phyloP scores from a whole-genome alignment of 1,140 invertebrate species.

The Ooceraea biroi region DNA sequence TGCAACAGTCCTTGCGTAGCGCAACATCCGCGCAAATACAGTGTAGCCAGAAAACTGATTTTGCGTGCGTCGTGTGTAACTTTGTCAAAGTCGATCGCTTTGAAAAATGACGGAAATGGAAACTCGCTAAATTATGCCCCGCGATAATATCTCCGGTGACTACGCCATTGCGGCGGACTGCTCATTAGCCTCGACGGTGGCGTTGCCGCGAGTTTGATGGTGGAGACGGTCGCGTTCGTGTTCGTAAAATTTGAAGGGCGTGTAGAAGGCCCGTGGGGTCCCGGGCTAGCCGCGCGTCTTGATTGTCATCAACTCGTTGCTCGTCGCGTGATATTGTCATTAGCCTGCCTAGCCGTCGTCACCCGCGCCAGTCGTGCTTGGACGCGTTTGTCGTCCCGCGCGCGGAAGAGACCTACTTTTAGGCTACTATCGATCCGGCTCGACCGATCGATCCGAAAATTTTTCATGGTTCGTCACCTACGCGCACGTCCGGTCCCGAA shows the following conservation, averaged over 20 bases:
- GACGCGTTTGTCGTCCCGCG: slow-evolving; percentile 12
- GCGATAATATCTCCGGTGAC: slow-evolving; percentile 13
- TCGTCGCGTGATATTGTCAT: slow-evolving; percentile 83
- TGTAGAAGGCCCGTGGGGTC: slow-evolving; percentile 76
- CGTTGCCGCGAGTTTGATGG: slow-evolving; percentile 71
- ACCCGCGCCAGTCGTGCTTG: slow-evolving; percentile 53
- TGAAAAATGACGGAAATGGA: not conserved
- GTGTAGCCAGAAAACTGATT: not conserved
- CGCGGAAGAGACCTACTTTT: slow-evolving; percentile 54
- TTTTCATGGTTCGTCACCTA: slow-evolving; percentile 16
- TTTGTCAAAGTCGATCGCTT: not conserved
- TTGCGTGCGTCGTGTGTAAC: not conserved
- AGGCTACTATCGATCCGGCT: slow-evolving; percentile 58
- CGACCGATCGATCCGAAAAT: slow-evolving; percentile 53
- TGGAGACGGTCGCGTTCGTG: slow-evolving; percentile 74
- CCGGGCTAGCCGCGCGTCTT: slow-evolving; percentile 75
- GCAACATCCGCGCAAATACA: not conserved
- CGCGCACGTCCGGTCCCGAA: not conserved
- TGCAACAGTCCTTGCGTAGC: not conserved
- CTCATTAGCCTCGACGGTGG: slow-evolving; percentile 81
- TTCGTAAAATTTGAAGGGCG: slow-evolving; percentile 80
- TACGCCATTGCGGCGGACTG: slow-evolving; percentile 78
- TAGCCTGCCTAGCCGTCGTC: slow-evolving; percentile 68
- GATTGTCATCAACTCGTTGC: slow-evolving; percentile 81
- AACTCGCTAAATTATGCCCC: not conserved